These are phyloP conservation scores for Synanthedon tipuliformis DNA, from an alignment of 2,888 invertebrate species.

Conservation along the genomic window DNA sequence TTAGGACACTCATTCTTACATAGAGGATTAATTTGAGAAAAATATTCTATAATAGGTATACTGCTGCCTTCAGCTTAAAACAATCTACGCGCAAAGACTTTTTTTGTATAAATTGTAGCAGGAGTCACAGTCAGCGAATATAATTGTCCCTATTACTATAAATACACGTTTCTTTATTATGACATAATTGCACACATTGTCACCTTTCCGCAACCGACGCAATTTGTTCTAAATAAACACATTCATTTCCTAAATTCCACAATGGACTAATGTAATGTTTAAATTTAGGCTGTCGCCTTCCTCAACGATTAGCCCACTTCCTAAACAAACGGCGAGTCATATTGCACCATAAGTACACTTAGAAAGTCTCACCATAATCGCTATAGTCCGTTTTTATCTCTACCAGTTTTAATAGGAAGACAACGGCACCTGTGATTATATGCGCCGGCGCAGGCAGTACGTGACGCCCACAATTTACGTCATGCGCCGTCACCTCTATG, in stretches of 20 bases:
- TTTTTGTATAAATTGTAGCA: no score
- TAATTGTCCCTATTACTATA: no score
- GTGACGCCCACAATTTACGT: no score
- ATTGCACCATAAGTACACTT: background rate
- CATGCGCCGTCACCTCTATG: no score
- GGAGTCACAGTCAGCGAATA: no score
- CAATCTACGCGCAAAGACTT: no score
- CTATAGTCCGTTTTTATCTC: no score
- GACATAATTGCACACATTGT: slow-evolving; percentile 8
- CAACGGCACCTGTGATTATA: background rate
- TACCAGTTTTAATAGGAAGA: background rate
- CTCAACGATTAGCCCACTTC: background rate
- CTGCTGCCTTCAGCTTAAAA: no score
- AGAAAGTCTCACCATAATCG: no score
- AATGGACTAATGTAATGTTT: background rate
- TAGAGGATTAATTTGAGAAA: no score
- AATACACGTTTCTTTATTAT: slow-evolving; percentile 5
- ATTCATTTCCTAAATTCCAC: background rate
- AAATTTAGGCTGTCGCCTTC: background rate
- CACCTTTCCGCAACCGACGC: slow-evolving; percentile 11
- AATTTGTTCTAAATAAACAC: slow-evolving; percentile 3
- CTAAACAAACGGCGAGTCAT: background rate
- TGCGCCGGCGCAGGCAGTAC: background rate
- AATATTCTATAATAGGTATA: no score
- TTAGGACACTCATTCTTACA: no score